Evolutionary conservation across 2,888 invertebrate species (phyloP), one percentile per base, ranked within the genome.

Genomic region (Heliconius aoede): DNA sequence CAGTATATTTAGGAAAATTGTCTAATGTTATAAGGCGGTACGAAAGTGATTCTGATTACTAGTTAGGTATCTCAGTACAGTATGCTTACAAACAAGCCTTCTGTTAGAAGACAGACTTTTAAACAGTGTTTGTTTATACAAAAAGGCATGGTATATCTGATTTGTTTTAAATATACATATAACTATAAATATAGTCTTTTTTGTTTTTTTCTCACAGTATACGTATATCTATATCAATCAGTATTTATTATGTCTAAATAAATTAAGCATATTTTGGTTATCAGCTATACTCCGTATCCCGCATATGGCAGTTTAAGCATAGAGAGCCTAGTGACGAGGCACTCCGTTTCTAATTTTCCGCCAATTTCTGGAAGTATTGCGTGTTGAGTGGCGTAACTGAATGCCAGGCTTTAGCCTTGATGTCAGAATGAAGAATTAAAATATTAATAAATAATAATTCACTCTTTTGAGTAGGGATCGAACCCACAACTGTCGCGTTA

Each of bases 1-100:
- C 69, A 15, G 30, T 78, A 15, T 78, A 73, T 67, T 30, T 76
- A 18, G 78, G 78, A 24, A 80, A 78, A 73, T 74, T 80, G 9
- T 74, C 74, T 26, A 78, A 78, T 30, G 30, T 79, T 32, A 69
- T 71, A 28, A 72, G 58, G 40, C 55, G 58, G 11, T 62, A 72
- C n/a, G 69, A 74, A 21, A 74, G 71, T 18, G 77, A 77, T n/a
- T 74, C 74, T 21, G 73, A 77, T 69, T 69, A 69, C 30, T 69
- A 69, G 30, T n/a, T 55, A 32, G 21, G 8, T 21, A n/a, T 30
- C 24, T 55, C 73, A 7, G 0, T 24, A 4, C 9, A 5, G n/a
- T n/a, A 58, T n/a, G 24, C 24, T 58, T n/a, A 60, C 1, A 13
- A 13, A 60, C 5, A 24, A 26, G 0, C 5, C 9, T 58, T 24